These are phyloP conservation scores for Callorhinus ursinus DNA, from an alignment of 2,113 vertebrate species.

Conservation along the genomic window DNA sequence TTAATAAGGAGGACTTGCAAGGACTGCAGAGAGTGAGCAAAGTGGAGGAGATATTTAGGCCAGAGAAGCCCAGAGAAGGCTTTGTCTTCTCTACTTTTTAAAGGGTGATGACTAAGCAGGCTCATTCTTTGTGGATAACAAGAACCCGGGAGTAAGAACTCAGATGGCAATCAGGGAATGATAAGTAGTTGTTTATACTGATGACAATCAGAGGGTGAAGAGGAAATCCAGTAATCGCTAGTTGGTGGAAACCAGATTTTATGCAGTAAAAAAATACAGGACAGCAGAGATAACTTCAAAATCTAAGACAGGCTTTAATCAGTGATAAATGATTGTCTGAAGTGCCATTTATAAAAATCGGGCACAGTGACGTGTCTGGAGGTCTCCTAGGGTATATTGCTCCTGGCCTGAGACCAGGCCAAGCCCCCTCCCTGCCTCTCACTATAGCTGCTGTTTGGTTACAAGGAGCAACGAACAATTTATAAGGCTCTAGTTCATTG, in stretches of 20 bases:
- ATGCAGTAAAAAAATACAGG: background rate
- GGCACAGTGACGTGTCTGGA: background rate
- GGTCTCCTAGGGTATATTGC: background rate
- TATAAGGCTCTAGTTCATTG: background rate
- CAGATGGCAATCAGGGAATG: background rate
- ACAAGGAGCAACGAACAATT: background rate
- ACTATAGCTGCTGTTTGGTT: background rate
- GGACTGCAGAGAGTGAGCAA: background rate
- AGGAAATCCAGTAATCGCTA: conserved; percentile 4
- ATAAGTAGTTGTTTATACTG: conserved; percentile 26
- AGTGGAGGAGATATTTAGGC: background rate
- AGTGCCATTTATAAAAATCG: background rate
- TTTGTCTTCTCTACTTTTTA: background rate
- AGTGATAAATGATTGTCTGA: conserved; percentile 24
- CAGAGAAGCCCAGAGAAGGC: background rate
- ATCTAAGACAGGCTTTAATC: background rate
- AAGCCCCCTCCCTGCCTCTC: background rate
- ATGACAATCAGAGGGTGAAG: background rate
- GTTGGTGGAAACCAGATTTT: conserved; percentile 34
- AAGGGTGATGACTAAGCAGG: background rate
- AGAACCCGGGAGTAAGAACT: background rate
- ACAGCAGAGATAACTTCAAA: conserved; percentile 48
- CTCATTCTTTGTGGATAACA: background rate
- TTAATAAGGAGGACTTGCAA: background rate
- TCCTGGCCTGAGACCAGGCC: background rate